Conservation (phyloP, 2,888 invertebrate genomes). For the Allygus modestus region DNA sequence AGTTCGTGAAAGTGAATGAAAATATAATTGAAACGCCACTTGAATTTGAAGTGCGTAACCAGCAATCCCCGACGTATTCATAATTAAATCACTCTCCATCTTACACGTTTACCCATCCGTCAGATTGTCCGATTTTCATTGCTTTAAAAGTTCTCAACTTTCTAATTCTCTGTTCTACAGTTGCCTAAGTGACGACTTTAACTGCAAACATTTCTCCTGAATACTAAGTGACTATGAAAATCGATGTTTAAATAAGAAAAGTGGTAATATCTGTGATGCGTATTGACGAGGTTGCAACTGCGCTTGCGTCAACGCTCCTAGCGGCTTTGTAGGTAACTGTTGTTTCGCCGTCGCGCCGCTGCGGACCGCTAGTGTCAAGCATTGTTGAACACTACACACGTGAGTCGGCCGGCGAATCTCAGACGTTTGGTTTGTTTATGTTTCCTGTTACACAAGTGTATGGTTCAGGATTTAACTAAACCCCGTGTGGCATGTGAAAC, state of each 20-base stretch:
- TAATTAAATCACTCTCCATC: too few species aligned
- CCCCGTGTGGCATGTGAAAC: neutral
- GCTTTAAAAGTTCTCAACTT: neutral
- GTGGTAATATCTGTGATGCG: neutral
- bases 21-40: too few species aligned
- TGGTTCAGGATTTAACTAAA: neutral
- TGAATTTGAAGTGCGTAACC: too few species aligned
- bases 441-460: neutral
- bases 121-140: neutral
- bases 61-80: too few species aligned
- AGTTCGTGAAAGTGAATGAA: too few species aligned
- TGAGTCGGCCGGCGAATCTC: constrained; percentile 8
- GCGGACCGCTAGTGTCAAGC: neutral
- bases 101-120: neutral
- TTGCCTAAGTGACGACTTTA: neutral
- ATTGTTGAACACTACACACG: constrained; percentile 13
- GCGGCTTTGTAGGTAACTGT: neutral
- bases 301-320: constrained; percentile 11
- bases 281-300: neutral
- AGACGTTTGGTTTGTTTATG: constrained; percentile 19
- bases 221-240: neutral
- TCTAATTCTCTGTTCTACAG: too few species aligned
- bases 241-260: constrained; percentile 8
- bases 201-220: neutral
- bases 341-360: neutral